Evolutionary conservation across 2,797 vertebrate species (phyloP).

Genomic region (Enteromius anoplus): DNA sequence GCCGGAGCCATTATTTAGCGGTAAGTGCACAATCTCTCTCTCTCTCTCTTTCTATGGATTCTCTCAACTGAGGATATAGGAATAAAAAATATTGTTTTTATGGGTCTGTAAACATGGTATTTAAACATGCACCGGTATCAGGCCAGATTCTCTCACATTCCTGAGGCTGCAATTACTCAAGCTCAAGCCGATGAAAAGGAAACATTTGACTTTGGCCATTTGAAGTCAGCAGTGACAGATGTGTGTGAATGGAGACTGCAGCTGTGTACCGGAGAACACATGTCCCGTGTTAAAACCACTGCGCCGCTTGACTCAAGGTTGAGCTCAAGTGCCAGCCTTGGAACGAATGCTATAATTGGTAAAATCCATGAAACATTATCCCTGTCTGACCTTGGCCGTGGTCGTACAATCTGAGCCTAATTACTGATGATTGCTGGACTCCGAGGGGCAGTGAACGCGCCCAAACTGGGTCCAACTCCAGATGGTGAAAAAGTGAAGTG

Average conservation of each 20-base stretch:
- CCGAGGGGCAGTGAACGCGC: conserved; percentile 46
- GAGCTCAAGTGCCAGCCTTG: conserved; percentile 53
- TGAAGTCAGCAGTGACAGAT: conserved; percentile 20
- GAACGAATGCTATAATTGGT: conserved; percentile 61
- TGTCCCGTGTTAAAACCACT: conserved; percentile 39
- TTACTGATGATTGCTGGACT: conserved; percentile 58
- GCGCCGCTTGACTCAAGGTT: conserved; percentile 59
- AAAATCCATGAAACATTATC: conserved; percentile 60
- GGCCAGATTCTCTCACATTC: neutral
- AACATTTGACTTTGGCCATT: conserved; percentile 30
- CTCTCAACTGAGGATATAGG: neutral
- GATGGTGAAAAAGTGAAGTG: conserved; percentile 51
- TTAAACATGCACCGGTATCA: neutral
- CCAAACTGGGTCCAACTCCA: conserved; percentile 54
- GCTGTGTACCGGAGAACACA: conserved; percentile 35
- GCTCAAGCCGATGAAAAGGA: conserved; percentile 7
- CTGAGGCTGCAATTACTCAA: neutral
- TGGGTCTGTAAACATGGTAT: neutral
- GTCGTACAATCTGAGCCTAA: conserved; percentile 57
- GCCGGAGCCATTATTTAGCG: neutral
- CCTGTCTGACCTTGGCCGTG: conserved; percentile 57
- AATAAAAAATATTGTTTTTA: neutral
- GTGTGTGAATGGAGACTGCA: conserved; percentile 46
- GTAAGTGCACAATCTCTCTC: neutral
- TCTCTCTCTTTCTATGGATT: neutral